phyloP scores from a whole-genome alignment of 2,113 vertebrate species.

The Arizona elegans region DNA sequence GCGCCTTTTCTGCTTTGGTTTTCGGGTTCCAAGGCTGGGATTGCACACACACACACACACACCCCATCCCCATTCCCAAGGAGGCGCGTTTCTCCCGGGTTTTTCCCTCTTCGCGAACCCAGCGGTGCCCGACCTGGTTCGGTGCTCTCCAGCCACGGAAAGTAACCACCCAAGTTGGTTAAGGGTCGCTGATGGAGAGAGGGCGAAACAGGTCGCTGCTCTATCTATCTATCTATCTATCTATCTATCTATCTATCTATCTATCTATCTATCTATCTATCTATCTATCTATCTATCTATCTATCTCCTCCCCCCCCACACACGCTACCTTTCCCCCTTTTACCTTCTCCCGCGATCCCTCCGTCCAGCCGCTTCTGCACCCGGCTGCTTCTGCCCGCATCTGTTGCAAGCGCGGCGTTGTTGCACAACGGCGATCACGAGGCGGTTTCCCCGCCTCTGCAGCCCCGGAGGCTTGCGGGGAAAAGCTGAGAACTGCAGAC shows the following conservation, averaged over 20 bases:
- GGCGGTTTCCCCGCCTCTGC: not conserved
- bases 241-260: not conserved
- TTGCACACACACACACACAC: no score
- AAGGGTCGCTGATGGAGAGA: not conserved
- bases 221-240: not conserved
- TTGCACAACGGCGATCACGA: not conserved
- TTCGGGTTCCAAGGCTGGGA: not conserved
- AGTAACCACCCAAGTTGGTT: not conserved
- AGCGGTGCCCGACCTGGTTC: not conserved
- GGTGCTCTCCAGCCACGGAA: not conserved
- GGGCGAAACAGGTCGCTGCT: not conserved
- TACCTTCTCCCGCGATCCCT: not conserved
- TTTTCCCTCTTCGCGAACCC: not conserved
- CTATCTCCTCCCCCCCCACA: accelerated
- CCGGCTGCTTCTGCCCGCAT: not conserved
- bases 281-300: not conserved
- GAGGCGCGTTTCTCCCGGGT: not conserved
- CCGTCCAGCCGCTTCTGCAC: not conserved
- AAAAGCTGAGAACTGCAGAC: not conserved
- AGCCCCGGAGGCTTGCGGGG: not conserved
- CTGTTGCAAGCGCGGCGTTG: not conserved
- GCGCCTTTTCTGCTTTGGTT: not conserved
- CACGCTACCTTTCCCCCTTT: not conserved
- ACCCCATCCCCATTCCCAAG: not conserved
- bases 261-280: not conserved